A percentile compares a stretch with the other conserved stretches of the same genome.
Conservation (phyloP, 2,888 invertebrate species). For the Dryocosmus kuriphilus region DNA sequence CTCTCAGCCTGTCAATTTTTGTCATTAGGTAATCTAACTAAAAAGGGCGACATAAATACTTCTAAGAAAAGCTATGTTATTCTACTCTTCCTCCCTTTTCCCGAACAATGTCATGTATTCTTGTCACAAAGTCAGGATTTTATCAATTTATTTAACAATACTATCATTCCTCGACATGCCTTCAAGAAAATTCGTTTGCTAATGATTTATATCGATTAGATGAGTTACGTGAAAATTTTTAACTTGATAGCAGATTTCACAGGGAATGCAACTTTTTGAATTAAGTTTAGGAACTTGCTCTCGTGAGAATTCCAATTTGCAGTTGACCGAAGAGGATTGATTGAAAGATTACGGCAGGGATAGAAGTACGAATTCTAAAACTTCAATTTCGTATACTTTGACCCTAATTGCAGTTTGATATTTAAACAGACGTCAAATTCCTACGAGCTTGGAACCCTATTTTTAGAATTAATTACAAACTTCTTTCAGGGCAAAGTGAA, state of each 20-base stretch:
- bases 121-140: constrained; percentile 13
- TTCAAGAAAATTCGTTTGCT: not conserved
- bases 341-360: not conserved
- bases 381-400: not conserved
- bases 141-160: not conserved
- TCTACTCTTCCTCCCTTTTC: not conserved
- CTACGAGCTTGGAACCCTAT: not conserved
- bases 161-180: not conserved
- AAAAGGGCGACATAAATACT: too few relatives aligned
- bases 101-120: not conserved
- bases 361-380: not conserved
- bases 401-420: not conserved
- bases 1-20: too few relatives aligned
- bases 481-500: not conserved
- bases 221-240: not conserved
- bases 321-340: constrained; percentile 5
- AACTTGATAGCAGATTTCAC: not conserved
- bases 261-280: not conserved
- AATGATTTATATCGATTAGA: constrained; percentile 16
- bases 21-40: not conserved
- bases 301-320: not conserved
- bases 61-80: too few relatives aligned
- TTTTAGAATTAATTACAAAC: not conserved
- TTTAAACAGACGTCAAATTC: not conserved
- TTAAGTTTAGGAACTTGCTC: not conserved